Evolutionary conservation across 2,797 vertebrate genomes (phyloP).

Genomic region (Remorina albescens): DNA sequence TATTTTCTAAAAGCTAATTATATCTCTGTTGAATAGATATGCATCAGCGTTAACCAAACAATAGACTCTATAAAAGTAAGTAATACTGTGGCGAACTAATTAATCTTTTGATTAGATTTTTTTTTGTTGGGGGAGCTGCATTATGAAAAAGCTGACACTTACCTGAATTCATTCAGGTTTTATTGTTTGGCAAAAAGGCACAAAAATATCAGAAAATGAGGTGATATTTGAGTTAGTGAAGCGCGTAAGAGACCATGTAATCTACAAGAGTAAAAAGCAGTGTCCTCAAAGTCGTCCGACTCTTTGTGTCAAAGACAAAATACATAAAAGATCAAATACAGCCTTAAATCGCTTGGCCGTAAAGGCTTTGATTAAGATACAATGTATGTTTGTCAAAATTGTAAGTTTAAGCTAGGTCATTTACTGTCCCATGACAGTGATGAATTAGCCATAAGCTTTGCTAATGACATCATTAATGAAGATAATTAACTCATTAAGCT

Average conservation of each 20-base stretch:
- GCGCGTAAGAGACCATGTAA: background rate
- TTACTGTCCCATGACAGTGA: slow-evolving; percentile 12
- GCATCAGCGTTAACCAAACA: slow-evolving; percentile 18
- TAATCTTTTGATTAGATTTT: slow-evolving; percentile 20
- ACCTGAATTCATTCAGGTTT: slow-evolving; percentile 21
- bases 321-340: too few species aligned
- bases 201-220: slow-evolving; percentile 5
- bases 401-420: background rate
- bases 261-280: background rate
- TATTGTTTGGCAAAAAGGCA: background rate
- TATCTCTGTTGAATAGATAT: slow-evolving; percentile 6
- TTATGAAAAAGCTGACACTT: background rate
- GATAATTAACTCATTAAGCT: slow-evolving; percentile 25
- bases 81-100: too few species aligned
- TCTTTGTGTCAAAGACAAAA: background rate
- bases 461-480: slow-evolving; percentile 42
- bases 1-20: slow-evolving; percentile 38
- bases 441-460: slow-evolving; percentile 29
- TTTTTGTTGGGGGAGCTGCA: background rate
- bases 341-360: background rate
- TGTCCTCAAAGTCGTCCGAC: background rate
- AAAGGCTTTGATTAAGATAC: background rate
- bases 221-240: slow-evolving; percentile 2
- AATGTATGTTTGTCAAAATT: slow-evolving; percentile 9
- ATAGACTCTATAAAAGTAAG: slow-evolving; percentile 24